Evolutionary conservation across 2,113 vertebrate genomes (phyloP).

Genomic region (Calyptommatus sinebrachiatus): DNA sequence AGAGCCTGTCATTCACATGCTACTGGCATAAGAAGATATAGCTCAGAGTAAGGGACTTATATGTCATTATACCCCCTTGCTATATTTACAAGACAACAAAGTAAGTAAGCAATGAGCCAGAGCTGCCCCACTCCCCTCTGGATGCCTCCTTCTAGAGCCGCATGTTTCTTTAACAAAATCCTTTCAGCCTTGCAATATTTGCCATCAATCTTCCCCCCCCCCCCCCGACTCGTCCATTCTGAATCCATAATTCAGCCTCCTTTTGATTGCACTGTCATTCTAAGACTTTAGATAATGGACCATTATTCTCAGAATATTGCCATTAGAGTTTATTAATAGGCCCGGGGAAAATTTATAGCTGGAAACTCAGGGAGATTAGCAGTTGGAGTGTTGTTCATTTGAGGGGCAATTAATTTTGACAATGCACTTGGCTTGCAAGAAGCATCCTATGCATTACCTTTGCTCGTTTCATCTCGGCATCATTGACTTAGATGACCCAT

Average conservation of each 20-base stretch:
- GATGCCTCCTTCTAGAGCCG: neutral
- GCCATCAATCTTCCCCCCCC: neutral
- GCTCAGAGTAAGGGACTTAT: too few species aligned
- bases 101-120: neutral
- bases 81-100: neutral
- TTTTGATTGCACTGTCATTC: slow-evolving; percentile 62
- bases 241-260: slow-evolving; percentile 53
- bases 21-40: too few species aligned
- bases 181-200: neutral
- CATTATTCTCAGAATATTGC: slow-evolving; percentile 59
- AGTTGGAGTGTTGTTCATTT: slow-evolving; percentile 2
- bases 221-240: neutral
- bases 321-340: slow-evolving; percentile 68
- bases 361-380: slow-evolving; percentile 50
- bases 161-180: neutral
- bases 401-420: slow-evolving; percentile 21
- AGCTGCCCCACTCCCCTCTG: too few species aligned
- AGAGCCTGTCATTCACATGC: too few species aligned
- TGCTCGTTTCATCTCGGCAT: neutral
- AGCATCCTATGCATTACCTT: neutral
- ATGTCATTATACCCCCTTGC: neutral
- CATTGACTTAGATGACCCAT: neutral
- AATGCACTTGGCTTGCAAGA: neutral
- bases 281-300: slow-evolving; percentile 60
- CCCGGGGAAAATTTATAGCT: slow-evolving; percentile 41